phyloP scores from a whole-genome alignment of 1,140 invertebrate species.

The Camponotus floridanus region DNA sequence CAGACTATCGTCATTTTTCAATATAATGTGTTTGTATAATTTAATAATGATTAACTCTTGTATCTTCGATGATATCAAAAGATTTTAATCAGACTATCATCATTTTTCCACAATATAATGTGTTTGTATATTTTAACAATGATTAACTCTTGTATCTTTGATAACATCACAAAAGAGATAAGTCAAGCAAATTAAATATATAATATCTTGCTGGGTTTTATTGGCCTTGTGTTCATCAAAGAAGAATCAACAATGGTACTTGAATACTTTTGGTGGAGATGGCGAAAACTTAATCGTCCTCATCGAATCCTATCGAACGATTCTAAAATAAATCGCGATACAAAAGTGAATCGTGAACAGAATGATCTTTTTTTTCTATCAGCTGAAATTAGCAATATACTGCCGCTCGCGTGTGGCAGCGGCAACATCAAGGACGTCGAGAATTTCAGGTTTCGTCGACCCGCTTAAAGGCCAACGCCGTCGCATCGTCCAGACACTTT shows the following conservation, averaged over 20 bases:
- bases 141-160: background rate
- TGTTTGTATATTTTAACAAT: background rate
- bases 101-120: background rate
- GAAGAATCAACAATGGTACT: background rate
- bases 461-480: conserved; percentile 68
- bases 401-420: conserved; percentile 30
- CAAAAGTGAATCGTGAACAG: conserved; percentile 58
- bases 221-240: background rate
- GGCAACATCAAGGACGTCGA: conserved; percentile 59
- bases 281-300: conserved; percentile 13
- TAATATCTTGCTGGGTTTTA: background rate
- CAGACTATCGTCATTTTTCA: background rate
- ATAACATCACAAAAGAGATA: background rate
- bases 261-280: background rate
- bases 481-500: conserved; percentile 59
- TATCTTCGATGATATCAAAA: background rate
- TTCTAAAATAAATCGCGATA: conserved; percentile 12
- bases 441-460: conserved; percentile 69
- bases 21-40: background rate
- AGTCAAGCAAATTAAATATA: background rate
- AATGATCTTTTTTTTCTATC: conserved; percentile 18
- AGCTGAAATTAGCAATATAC: conserved; percentile 36
- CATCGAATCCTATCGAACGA: conserved; percentile 12
- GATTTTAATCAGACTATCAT: background rate
- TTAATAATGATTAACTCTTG: background rate